phyloP scores from a whole-genome alignment of 2,113 vertebrate species.

The Cinclus cinclus region DNA sequence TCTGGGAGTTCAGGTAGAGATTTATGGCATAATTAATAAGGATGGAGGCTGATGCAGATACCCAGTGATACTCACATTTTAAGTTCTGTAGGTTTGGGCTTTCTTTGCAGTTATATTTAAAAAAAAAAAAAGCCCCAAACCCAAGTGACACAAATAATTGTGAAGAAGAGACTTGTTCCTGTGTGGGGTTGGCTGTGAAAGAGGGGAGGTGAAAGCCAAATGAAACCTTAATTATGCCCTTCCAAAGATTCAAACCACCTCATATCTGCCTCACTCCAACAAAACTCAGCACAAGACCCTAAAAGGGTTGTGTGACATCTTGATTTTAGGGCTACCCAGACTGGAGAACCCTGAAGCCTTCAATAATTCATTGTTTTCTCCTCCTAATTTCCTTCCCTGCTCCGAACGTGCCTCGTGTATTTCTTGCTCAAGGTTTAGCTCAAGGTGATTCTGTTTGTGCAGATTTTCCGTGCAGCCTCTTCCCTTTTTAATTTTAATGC shows the following conservation, averaged over 20 bases:
- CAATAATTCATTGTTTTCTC: constrained; percentile 50
- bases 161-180: neutral
- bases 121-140: neutral
- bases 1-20: neutral
- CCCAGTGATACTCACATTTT: neutral
- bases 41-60: neutral
- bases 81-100: neutral
- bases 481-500: constrained; percentile 56
- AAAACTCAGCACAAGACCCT: neutral
- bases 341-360: constrained; percentile 28
- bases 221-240: neutral
- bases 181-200: neutral
- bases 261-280: neutral
- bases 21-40: neutral
- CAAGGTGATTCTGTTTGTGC: constrained; percentile 51
- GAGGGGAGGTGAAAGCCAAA: neutral
- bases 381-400: constrained; percentile 38
- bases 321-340: constrained; percentile 15
- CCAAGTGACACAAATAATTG: neutral
- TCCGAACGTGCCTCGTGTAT: neutral
- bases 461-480: constrained; percentile 12
- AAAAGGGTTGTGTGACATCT: neutral
- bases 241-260: neutral
- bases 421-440: constrained; percentile 56
- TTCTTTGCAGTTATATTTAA: neutral